A percentile compares a stretch with the other conserved stretches of the same genome.
Evolutionary conservation across 2,888 invertebrate species (phyloP).

Genomic region (Agriopis leucophaearia): DNA sequence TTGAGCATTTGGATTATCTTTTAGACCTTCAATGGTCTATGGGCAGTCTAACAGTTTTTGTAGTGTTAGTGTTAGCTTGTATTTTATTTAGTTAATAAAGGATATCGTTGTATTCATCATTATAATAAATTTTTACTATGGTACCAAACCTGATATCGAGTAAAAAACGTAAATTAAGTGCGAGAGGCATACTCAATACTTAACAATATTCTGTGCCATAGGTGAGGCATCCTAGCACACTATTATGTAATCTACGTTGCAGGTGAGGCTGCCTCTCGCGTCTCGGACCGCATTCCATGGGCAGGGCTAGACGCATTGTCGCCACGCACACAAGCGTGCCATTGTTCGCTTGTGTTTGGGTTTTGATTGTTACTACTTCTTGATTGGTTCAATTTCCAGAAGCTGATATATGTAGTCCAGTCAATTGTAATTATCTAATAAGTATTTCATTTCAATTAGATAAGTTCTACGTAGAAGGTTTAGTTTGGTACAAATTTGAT

Average conservation of each 20-base stretch:
- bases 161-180: too few relatives aligned
- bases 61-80: too few relatives aligned
- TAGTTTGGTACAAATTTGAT: too few relatives aligned
- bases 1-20: too few relatives aligned
- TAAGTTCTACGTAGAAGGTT: not conserved
- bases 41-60: too few relatives aligned
- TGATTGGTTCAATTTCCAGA: not conserved
- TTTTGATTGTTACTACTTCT: not conserved
- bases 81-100: too few relatives aligned
- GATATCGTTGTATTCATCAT: too few relatives aligned
- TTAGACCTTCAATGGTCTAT: too few relatives aligned
- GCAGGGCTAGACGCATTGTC: conserved; percentile 42
- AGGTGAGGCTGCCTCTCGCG: not conserved
- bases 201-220: not conserved
- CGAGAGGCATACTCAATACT: too few relatives aligned
- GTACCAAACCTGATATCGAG: too few relatives aligned
- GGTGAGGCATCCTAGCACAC: not conserved
- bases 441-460: not conserved
- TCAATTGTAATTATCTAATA: not conserved
- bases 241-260: not conserved
- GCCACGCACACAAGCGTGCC: conserved; percentile 39
- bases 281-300: conserved; percentile 45
- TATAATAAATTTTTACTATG: too few relatives aligned
- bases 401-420: not conserved
- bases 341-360: conserved; percentile 1